Evolutionary conservation across 2,113 vertebrate genomes (phyloP), one percentile per base, ranked within the genome.

Genomic region (Eublepharis macularius): DNA sequence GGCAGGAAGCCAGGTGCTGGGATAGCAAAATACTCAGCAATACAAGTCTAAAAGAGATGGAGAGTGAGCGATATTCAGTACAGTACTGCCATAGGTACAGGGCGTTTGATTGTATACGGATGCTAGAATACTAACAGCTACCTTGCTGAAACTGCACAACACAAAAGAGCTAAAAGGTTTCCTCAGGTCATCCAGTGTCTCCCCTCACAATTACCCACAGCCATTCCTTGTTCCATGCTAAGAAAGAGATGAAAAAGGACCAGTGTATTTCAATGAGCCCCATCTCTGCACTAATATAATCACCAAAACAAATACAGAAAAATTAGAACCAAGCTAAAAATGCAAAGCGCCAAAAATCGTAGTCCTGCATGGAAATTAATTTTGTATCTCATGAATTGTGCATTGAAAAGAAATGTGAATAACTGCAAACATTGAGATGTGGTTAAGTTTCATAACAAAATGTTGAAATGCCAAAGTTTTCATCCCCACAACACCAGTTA

Each of bases 21-120:
- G 98, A 98, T 88, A 96, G 95, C 72, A 96, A 63, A 80, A 97
- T 93, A 66, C 95, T 81, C 7, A 98, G 94, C 54, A 97, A 57
- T 77, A 97, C 88, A 65, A 97, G 91, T 92, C 97, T 98, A 92
- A 80, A 88, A 88, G 72, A 91, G 73, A 90, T 17, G 29, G 54
- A 90, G 39, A 43, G 76, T 7, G 41, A 11, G 43, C 90, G 36
- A 43, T 16, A 49, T 32, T 72, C 39, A 80, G 51, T 74, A 92
- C 24, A 4, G 49, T 0, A 0, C 6, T 45, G 66, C 39, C 32
- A 57, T 14, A 70, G 39, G 26, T 24, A 78, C 10, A 85, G 29
- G 4, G 14, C 39, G 70, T 21, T 26, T 57, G 4, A 32, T 41
- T 34, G 17, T 70, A 70, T 14, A 43, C 6, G 72, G 19, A 72